Base-by-base conservation (phyloP, 2,888 invertebrate species). In the Bellardia pandia region DNA sequence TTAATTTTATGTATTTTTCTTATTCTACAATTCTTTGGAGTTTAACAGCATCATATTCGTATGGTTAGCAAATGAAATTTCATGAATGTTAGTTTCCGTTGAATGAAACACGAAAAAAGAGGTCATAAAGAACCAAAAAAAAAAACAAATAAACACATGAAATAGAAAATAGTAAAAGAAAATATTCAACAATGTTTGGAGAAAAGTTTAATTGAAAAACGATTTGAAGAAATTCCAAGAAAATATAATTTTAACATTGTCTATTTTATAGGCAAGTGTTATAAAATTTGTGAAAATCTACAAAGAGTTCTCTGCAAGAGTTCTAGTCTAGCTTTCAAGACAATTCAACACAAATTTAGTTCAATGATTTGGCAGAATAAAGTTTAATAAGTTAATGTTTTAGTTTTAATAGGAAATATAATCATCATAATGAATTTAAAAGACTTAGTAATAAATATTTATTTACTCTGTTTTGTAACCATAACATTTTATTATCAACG, bases 101-200 rank as follows among this genome's bases (percentile, higher is more conserved):
- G 7, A 56, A 48, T n/a, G 5, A 16, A 66, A 66, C 9, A 42
- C 9, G 9, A 66, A 66, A 42, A 80, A 64, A 53, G 14, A 56
- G 64, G 72, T 72, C 72, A 66, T 37, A 13, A 42, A 7, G 42
- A 72, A 56, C 58, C 71, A 58, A 16, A 72, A 56, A 42, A 42
- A 42, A 6, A 60, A 9, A 60, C 30, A 7, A 9, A 45, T 2
- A 33, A 60, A 60, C 1, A 6, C 7, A 30, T 40, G 30, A 58
- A 33, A 33, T 48, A 75, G 62, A 48, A 53, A 23, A 64, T 37
- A 40, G 51, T 6, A 51, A 62, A 60, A 16, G 40, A 4, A 6
- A 6, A 37, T 37, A 5, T 37, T 5, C 4, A 37, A 37, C 37
- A 75, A 23, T 14, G 51, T 51, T 14, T 14, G 5, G 13, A 16